Percentiles rank a stretch among this genome's conserved stretches.
Evolutionary conservation across 2,888 invertebrate genomes (phyloP).

Genomic region (Chalcosyrphus nemorum): DNA sequence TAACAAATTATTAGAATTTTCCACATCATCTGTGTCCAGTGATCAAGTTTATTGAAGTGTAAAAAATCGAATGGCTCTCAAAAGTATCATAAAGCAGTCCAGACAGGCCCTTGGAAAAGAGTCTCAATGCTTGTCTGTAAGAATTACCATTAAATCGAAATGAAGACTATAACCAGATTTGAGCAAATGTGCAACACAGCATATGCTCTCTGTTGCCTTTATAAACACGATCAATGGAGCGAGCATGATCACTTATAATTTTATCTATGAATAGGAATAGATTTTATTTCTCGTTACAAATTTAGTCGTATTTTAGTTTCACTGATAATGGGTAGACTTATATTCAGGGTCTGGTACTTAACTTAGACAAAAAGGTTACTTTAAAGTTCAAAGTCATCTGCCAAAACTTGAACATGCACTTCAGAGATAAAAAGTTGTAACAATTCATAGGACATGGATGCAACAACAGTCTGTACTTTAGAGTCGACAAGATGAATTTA

Average conservation of each 20-base stretch:
- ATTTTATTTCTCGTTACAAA: not conserved
- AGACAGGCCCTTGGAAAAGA: not conserved
- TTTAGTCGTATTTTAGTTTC: not conserved
- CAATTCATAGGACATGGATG: not conserved
- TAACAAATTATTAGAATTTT: constrained; percentile 36
- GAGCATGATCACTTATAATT: not conserved
- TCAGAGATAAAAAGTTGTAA: too few relatives aligned
- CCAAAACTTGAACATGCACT: too few relatives aligned
- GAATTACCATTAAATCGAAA: not conserved
- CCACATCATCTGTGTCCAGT: constrained; percentile 2
- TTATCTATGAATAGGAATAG: not conserved
- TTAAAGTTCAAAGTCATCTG: too few relatives aligned
- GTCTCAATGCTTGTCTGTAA: constrained; percentile 3
- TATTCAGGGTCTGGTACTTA: too few relatives aligned
- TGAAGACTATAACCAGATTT: not conserved
- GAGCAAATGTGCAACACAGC: not conserved
- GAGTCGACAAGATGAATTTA: not conserved
- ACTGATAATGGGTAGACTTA: not conserved
- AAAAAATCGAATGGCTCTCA: constrained; percentile 10
- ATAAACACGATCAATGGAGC: not conserved
- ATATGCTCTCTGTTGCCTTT: not conserved
- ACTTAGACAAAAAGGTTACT: too few relatives aligned
- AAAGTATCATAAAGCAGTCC: not conserved
- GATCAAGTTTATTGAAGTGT: constrained; percentile 27
- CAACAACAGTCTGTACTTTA: not conserved